These are phyloP conservation scores for Coilia nasus DNA, from an alignment of 2,797 vertebrate species.

Conservation along the genomic window DNA sequence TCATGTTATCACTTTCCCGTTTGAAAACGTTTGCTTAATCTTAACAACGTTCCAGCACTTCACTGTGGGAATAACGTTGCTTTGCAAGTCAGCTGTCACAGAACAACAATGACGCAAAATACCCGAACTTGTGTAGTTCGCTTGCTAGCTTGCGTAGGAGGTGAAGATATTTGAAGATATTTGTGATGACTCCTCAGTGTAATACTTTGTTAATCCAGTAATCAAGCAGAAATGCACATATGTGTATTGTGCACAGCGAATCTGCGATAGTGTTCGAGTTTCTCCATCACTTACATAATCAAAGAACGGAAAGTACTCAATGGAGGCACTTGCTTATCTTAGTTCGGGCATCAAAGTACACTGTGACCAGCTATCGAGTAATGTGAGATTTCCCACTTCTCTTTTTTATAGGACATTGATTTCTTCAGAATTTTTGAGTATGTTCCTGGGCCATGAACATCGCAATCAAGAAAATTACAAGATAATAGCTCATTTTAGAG, in stretches of 20 bases:
- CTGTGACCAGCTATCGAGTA: neutral
- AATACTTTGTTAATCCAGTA: neutral
- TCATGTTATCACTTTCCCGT: neutral
- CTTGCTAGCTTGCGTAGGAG: conserved; percentile 25
- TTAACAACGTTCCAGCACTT: neutral
- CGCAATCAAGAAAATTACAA: neutral
- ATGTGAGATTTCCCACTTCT: neutral
- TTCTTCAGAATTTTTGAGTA: neutral
- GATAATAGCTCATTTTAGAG: neutral
- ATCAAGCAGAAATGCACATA: neutral
- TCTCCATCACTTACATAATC: neutral
- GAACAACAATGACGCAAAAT: neutral
- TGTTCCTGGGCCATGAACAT: neutral
- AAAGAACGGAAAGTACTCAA: neutral
- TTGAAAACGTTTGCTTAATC: neutral
- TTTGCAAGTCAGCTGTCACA: neutral
- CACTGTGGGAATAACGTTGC: no score
- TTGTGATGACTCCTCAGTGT: neutral
- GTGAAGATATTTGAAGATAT: neutral
- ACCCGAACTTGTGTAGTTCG: neutral
- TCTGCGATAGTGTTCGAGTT: neutral
- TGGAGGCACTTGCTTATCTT: neutral
- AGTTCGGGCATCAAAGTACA: neutral
- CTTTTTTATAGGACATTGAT: conserved; percentile 1
- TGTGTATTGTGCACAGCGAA: neutral